Evolutionary conservation across 1,140 invertebrate species (phyloP), one percentile per base, ranked within the genome.

Genomic region (Microplitis mediator): DNA sequence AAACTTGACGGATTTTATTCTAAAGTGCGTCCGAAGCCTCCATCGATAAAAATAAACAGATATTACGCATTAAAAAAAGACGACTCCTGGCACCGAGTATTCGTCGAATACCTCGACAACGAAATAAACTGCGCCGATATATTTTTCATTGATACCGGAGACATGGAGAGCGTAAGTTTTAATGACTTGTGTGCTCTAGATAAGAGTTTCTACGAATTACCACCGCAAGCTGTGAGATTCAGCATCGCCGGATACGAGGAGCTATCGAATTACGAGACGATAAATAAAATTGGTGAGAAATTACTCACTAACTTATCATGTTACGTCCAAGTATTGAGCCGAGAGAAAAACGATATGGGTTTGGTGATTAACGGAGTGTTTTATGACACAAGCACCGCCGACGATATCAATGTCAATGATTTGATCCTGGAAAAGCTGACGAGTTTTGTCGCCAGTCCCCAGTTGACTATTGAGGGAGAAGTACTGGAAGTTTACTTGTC

Each of bases 111-210:
- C 31, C 81, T 89, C 8, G 74, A 85, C 58, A 39, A 69, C 0
- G 65, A 85, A 2, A 81, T 83, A 3, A 81, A 87, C 23, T 77
- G 81, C 8, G 89, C 89, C 8, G 82, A 84, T 2, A 89, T 91
- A 62, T 91, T 90, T 52, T 89, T 92, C 9, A 90, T 92, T 3
- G 92, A 93, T 75, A 88, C 87, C 62, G 92, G 92, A 2, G 90
- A 91, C 72, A 89, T 89, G 66, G 88, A 89, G 16, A 69, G 76
- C 0, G 86, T 91, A 4, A 73, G 80, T n/a, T 76, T 83, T 4
- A 76, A 80, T 2, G 80, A 86, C 16, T 82, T 93, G 2, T 89
- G 89, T 72, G 78, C 86, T 4, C 80, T 93, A 3, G 85, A 88
- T 45, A 83, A 86, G 9, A 84, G 89, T 66, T 93, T 91, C 75